Evolutionary conservation across 2,888 invertebrate genomes (phyloP).

Genomic region (Eristalis intricaria): DNA sequence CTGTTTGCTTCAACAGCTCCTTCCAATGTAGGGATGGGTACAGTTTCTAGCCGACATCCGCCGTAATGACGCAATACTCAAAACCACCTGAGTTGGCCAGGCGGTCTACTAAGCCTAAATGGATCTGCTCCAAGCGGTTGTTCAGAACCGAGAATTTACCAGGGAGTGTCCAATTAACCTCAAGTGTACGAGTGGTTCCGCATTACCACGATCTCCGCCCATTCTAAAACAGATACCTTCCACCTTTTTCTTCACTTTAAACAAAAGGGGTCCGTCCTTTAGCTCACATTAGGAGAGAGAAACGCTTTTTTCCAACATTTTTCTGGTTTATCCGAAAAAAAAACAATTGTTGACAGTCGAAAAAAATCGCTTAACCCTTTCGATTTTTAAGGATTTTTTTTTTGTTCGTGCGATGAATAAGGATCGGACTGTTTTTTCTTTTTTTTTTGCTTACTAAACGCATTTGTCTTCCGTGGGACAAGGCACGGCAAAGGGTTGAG

Average conservation of each 20-base stretch:
- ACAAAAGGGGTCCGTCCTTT: conserved; percentile 69
- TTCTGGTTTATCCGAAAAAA: conserved; percentile 56
- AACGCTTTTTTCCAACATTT: conserved; percentile 46
- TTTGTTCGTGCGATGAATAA: conserved; percentile 12
- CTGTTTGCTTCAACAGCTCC: no score
- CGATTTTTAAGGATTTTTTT: conserved; percentile 59
- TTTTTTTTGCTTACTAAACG: conserved; percentile 26
- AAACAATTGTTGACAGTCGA: conserved; percentile 37
- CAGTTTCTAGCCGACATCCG: no score
- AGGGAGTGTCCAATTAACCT: no score
- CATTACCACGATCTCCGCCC: no score
- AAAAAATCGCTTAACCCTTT: conserved; percentile 68
- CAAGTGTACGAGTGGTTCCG: no score
- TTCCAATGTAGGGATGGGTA: no score
- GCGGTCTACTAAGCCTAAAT: no score
- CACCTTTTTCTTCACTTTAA: conserved; percentile 19
- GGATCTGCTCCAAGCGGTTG: no score
- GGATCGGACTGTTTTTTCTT: conserved; percentile 7
- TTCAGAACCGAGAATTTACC: no score
- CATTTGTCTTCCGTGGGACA: conserved; percentile 62
- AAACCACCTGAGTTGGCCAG: no score
- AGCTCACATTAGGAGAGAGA: conserved; percentile 45
- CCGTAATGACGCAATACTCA: no score
- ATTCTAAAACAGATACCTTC: no score
- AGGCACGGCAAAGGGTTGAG: conserved; percentile 53